phyloP scores from a whole-genome alignment of 1,140 invertebrate species.

The Diachasmimorpha longicaudata region DNA sequence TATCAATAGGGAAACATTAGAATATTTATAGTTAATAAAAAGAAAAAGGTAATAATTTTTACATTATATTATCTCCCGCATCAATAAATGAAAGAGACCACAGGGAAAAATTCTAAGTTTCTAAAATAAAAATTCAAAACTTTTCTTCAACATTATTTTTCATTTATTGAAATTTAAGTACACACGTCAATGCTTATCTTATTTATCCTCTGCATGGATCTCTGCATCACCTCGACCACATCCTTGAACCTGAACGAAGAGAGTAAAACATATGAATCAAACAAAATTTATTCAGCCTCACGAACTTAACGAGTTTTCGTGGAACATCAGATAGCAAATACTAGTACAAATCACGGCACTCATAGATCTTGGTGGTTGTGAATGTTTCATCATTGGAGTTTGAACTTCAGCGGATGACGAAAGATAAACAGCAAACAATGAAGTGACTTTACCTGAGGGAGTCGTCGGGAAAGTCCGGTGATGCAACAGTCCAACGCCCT shows the following conservation, averaged over 20 bases:
- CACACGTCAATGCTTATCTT: background rate
- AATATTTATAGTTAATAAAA: too few species aligned
- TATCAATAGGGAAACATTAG: too few species aligned
- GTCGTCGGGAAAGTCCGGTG: background rate
- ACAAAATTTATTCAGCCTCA: background rate
- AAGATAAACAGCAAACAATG: background rate
- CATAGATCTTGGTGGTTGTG: constrained; percentile 41
- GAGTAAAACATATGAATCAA: background rate
- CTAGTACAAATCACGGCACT: constrained; percentile 35
- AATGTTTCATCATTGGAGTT: constrained; percentile 22
- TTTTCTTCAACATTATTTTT: background rate
- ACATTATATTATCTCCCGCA: too few species aligned
- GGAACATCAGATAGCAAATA: constrained; percentile 42
- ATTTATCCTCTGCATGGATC: background rate
- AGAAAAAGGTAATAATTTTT: too few species aligned
- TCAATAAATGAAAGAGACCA: too few species aligned
- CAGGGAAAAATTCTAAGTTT: too few species aligned
- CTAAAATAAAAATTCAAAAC: too few species aligned
- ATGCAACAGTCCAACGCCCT: background rate
- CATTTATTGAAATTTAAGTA: background rate
- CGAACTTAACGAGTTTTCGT: background rate
- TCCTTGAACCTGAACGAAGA: background rate
- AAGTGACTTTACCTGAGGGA: background rate
- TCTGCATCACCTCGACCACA: background rate
- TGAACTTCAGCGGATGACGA: background rate